These are phyloP conservation scores for Opisthograptis luteolata DNA, from an alignment of 2,888 invertebrate species.

Conservation along the genomic window DNA sequence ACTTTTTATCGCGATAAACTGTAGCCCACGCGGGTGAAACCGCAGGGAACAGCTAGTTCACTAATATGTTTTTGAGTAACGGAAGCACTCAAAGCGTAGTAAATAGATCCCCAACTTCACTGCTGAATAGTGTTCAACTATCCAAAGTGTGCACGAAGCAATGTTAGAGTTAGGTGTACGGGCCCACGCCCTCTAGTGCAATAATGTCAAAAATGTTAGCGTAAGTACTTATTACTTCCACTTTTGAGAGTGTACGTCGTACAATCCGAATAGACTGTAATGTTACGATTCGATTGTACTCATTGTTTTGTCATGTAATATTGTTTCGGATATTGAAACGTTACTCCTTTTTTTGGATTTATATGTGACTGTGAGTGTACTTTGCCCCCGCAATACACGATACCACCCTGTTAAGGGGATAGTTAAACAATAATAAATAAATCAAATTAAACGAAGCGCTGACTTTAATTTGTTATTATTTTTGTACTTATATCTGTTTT, in stretches of 20 bases:
- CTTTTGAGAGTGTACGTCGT: constrained; percentile 77
- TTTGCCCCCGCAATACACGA: constrained; percentile 69
- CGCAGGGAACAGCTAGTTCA: too few species aligned
- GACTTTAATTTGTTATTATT: constrained; percentile 34
- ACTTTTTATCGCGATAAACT: too few species aligned
- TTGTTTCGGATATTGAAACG: constrained; percentile 73
- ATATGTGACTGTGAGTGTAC: constrained; percentile 73
- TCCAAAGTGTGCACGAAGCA: constrained; percentile 58
- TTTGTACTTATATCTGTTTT: constrained; percentile 12
- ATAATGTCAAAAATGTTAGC: constrained; percentile 52
- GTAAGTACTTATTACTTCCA: constrained; percentile 75
- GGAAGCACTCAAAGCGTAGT: constrained; percentile 11
- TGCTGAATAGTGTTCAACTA: constrained; percentile 57
- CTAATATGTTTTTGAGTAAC: constrained; percentile 1
- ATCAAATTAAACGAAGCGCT: constrained; percentile 51
- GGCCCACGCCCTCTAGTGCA: constrained; percentile 61
- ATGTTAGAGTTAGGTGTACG: constrained; percentile 59
- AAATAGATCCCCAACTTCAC: constrained; percentile 28
- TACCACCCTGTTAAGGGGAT: constrained; percentile 66
- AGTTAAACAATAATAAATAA: constrained; percentile 80
- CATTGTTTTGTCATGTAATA: constrained; percentile 46
- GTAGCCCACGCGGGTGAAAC: too few species aligned
- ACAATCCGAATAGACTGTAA: constrained; percentile 82
- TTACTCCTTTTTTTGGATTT: constrained; percentile 79
- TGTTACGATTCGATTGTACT: constrained; percentile 62